Evolutionary conservation across 2,888 invertebrate species (phyloP), one percentile per base, ranked within the genome.

Genomic region (Scaptomyza caliginosa): DNA sequence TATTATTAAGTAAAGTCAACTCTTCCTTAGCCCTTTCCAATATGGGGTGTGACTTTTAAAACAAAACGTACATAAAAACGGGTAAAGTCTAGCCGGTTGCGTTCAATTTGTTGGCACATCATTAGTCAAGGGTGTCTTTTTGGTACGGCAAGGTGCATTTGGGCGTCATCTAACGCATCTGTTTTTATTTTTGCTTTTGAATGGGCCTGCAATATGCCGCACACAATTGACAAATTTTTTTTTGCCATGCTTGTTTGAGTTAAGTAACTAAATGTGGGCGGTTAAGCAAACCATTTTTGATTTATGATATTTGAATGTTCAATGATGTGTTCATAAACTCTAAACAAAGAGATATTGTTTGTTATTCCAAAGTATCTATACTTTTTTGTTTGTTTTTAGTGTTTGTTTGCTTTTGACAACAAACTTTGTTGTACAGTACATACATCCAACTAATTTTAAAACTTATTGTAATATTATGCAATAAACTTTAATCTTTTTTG

Each of bases 41-140:
- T 30, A 45, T 51, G 45, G 16, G 30, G 28, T 23, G 23, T 13
- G 16, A 6, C 32, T n/a, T n/a, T n/a, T 13, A 13, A 5, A 11
- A 30, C 0, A 30, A 26, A 4, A n/a, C n/a, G n/a, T n/a, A n/a
- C n/a, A n/a, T n/a, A n/a, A 50, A 13, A 65, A 52, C 48, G 48
- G 54, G 48, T 28, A 30, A 54, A 46, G 52, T 63, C 46, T 71
- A 85, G 75, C 83, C 75, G 81, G 86, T 88, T 79, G 86, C 88
- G 80, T 88, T 86, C 74, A 89, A 87, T 87, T 89, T 89, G 88
- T 85, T 89, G 88, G 86, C 89, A 89, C 83, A 89, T 90, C 88
- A 90, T 89, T 89, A 90, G 89, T 86, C 79, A 84, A 67, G 84
- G 67, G 34, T 38, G 52, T 54, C 17, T 5, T 10, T 19, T 38